Base-by-base conservation (phyloP, 2,113 vertebrate genomes). In the Aegithalos caudatus region DNA sequence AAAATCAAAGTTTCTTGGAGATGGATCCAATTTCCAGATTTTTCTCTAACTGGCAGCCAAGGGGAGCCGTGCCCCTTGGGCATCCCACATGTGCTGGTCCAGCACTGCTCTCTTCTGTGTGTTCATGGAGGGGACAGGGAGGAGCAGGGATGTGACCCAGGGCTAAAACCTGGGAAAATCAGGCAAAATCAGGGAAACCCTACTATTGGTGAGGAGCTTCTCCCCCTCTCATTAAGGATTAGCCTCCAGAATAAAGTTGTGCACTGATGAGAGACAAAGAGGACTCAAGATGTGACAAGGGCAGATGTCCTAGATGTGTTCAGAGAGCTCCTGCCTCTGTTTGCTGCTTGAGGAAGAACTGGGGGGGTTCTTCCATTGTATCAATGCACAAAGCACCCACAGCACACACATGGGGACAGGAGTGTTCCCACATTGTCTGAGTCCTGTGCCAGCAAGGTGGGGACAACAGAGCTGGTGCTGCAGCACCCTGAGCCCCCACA, bases 321-420 rank as follows among this genome's bases (percentile, higher is more conserved):
- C 45, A 51, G 31, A 33, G 35, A 67, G 11, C 5, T 40, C 28
- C 47, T 78, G 81, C 29, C 71, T 81, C 73, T 71, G 28, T 40
- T 24, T 76, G 42, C 74, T 67, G 35, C 10, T 3, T 14, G 38
- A 78, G 56, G 44, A 79, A 74, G 65, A 71, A 17, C 29, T 1
- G 5, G 15, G 14, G 11, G 35, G 28, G n/a, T 48, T 77, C 58
- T 57, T 70, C 35, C 29, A 45, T 14, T 7, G 0, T 38, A 45
- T 18, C 38, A 61, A 9, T 5, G 31, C 45, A 35, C 3, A 0
- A 24, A 84, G 57, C 11, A 40, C 16, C 11, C 71, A 54, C 0
- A 4, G 13, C 21, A 35, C 0, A 8, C 5, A 16, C 0, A 1
- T 1, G 2, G 38, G 40, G 48, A 53, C 51, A 61, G 40, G n/a